phyloP scores from a whole-genome alignment of 2,888 invertebrate genomes.

The Lissocephala sabroskyi region DNA sequence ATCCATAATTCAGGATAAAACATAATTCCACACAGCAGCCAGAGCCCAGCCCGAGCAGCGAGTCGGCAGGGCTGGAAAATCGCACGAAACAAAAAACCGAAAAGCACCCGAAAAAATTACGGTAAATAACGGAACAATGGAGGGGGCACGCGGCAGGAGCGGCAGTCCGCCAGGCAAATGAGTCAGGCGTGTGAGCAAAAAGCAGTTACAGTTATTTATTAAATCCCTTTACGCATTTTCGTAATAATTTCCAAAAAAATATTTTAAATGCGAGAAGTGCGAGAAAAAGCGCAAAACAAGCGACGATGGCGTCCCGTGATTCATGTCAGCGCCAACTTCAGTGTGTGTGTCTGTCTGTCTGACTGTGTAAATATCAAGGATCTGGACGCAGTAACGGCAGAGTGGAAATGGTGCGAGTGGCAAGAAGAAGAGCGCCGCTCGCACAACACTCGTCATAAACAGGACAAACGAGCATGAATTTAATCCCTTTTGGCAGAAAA shows the following conservation, averaged over 20 bases:
- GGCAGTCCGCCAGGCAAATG: conserved; percentile 22
- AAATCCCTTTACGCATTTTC: conserved; percentile 71
- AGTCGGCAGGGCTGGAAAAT: conserved; percentile 26
- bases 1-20: conserved; percentile 71
- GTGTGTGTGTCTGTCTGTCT: conserved; percentile 2
- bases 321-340: conserved; percentile 40
- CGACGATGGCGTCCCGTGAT: conserved; percentile 33
- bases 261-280: conserved; percentile 48
- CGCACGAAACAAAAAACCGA: conserved; percentile 29
- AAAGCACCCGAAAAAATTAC: conserved; percentile 32
- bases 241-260: conserved; percentile 69
- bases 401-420: conserved; percentile 9
- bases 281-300: not conserved
- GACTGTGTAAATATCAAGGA: conserved; percentile 23
- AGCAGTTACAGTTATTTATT: conserved; percentile 70
- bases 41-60: conserved; percentile 11
- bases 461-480: conserved; percentile 62
- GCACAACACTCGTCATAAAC: conserved; percentile 55
- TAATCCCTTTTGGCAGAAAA: conserved; percentile 70
- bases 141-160: conserved; percentile 3
- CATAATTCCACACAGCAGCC: conserved; percentile 58
- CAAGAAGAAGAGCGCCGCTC: conserved; percentile 18
- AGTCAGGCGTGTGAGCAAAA: conserved; percentile 33
- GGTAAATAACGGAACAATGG: conserved; percentile 21
- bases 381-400: conserved; percentile 15